phyloP scores from a whole-genome alignment of 1,140 invertebrate genomes.

The Drosophila mayri region DNA sequence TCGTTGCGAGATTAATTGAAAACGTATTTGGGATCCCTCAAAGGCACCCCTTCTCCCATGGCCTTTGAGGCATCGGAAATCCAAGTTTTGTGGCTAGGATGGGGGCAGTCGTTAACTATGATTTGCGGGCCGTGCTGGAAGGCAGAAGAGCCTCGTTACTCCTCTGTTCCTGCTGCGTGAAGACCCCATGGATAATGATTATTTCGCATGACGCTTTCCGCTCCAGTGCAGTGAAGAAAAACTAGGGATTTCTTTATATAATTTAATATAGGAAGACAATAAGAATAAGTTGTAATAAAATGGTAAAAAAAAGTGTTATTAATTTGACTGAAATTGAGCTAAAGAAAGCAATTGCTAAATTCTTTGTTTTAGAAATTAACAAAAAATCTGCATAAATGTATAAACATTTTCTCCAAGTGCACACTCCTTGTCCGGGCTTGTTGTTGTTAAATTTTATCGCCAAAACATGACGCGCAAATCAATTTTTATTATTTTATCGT shows the following conservation, averaged over 20 bases:
- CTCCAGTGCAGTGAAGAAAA: neutral
- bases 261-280: neutral
- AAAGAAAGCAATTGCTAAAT: neutral
- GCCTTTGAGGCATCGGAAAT: neutral
- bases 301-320: too few relatives aligned
- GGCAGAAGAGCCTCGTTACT: constrained; percentile 34
- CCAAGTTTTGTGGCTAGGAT: constrained; percentile 3
- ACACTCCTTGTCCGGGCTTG: neutral
- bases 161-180: constrained; percentile 30
- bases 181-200: constrained; percentile 63
- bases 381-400: neutral
- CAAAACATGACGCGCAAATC: constrained; percentile 75
- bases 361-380: neutral
- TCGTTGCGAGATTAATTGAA: constrained; percentile 69
- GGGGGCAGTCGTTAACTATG: constrained; percentile 65
- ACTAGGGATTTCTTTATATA: too few relatives aligned
- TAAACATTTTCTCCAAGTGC: neutral
- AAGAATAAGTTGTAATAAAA: neutral
- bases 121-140: constrained; percentile 63
- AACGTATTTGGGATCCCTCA: constrained; percentile 36
- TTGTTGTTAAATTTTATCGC: constrained; percentile 74
- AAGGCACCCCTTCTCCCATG: neutral
- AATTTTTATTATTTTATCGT: constrained; percentile 80
- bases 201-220: constrained; percentile 69
- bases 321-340: neutral